These are phyloP conservation scores for Smithornis capensis DNA, from an alignment of 2,113 vertebrate species.

Conservation along the genomic window DNA sequence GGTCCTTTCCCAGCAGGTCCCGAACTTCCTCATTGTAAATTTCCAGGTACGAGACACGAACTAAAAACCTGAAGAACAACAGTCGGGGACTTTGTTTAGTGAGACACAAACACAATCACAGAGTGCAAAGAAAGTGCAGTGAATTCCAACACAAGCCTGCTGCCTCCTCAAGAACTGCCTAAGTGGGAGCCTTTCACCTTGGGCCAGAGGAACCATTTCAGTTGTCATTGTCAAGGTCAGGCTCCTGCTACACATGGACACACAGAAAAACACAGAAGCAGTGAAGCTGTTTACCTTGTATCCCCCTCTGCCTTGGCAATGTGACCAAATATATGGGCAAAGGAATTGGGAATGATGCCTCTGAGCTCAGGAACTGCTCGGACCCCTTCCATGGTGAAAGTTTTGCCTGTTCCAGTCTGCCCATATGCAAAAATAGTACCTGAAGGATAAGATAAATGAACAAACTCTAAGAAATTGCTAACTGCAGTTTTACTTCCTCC, in stretches of 20 bases:
- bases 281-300: constrained; percentile 81
- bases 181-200: not conserved
- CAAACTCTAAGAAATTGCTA: not conserved
- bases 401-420: constrained; percentile 99
- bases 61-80: constrained; percentile 86
- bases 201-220: not conserved
- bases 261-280: not conserved
- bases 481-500: not conserved
- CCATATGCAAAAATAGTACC: constrained; percentile 99
- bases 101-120: not conserved
- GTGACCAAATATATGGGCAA: constrained; percentile 97
- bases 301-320: constrained; percentile 98
- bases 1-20: constrained; percentile 95
- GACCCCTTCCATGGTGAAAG: constrained; percentile 98
- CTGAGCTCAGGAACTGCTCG: constrained; percentile 95
- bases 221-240: not conserved
- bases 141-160: not conserved
- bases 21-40: constrained; percentile 98
- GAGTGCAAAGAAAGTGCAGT: not conserved
- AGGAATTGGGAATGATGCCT: constrained; percentile 98
- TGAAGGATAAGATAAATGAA: constrained; percentile 40
- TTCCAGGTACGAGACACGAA: constrained; percentile 96
- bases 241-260: not conserved
- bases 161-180: not conserved
- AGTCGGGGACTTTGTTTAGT: not conserved